A percentile compares a stretch with the other conserved stretches of the same genome.
Conservation (phyloP, 1,140 invertebrate species). For the Colletes gigas region DNA sequence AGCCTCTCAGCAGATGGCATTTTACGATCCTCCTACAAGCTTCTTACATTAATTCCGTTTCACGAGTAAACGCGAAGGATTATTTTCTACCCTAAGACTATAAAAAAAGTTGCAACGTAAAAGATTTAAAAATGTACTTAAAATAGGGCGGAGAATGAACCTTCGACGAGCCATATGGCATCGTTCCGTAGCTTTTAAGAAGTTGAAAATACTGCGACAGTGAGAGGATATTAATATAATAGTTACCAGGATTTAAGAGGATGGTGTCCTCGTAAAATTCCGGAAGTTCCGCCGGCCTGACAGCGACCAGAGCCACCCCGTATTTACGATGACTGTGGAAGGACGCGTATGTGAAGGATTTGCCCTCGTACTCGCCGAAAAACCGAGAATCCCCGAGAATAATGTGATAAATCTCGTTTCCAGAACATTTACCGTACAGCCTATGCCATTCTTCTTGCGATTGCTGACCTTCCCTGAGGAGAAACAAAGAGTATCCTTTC, state of each 20-base stretch:
- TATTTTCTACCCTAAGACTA: too few species aligned
- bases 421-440: constrained; percentile 97
- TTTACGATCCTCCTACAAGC: too few species aligned
- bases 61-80: too few species aligned
- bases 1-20: too few species aligned
- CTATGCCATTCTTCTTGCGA: constrained; percentile 98
- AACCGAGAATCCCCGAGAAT: constrained; percentile 96
- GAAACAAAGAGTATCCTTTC: constrained; percentile 9
- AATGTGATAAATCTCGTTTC: constrained; percentile 99
- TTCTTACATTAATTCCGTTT: too few species aligned
- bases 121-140: too few species aligned
- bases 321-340: constrained; percentile 99
- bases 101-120: too few species aligned
- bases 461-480: constrained; percentile 95
- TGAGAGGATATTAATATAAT: too few species aligned
- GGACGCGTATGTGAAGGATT: constrained; percentile 99
- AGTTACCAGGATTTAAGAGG: constrained; percentile 91
- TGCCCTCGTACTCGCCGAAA: constrained; percentile 98
- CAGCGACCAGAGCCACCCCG: constrained; percentile 96
- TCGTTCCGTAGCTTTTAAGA: too few species aligned
- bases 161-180: too few species aligned
- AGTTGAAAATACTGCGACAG: not conserved
- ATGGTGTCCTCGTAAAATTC: constrained; percentile 97
- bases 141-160: too few species aligned
- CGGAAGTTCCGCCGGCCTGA: constrained; percentile 94